Evolutionary conservation across 2,888 invertebrate species (phyloP).

Genomic region (Drosophila bunnanda): DNA sequence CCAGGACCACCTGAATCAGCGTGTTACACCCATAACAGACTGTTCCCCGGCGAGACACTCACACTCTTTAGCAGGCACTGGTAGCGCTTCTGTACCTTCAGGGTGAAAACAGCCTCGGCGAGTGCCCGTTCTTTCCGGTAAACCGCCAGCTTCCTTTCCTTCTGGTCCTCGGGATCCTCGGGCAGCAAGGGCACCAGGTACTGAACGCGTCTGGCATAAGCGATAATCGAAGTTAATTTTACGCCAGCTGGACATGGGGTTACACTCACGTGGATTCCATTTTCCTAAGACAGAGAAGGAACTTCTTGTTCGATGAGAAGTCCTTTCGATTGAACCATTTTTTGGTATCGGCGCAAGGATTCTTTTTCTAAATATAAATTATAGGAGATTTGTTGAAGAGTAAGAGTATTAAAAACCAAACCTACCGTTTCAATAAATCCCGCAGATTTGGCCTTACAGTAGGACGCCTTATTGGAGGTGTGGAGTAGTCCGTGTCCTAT

Average conservation of each 20-base stretch:
- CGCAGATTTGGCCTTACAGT: constrained; percentile 24
- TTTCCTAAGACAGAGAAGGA: constrained; percentile 75
- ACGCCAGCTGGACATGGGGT: too few relatives aligned
- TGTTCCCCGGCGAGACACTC: constrained; percentile 60
- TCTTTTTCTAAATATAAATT: constrained; percentile 16
- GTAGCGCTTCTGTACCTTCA: constrained; percentile 78
- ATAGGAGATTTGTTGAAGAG: too few relatives aligned
- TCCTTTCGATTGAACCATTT: constrained; percentile 62
- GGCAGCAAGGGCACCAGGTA: constrained; percentile 82
- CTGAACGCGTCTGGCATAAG: constrained; percentile 73
- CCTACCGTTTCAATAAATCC: constrained; percentile 24
- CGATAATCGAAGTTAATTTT: too few relatives aligned
- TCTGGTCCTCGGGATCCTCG: constrained; percentile 83
- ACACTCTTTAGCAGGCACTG: constrained; percentile 82
- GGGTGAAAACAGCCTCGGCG: constrained; percentile 74
- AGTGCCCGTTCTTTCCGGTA: constrained; percentile 63
- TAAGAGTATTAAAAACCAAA: too few relatives aligned
- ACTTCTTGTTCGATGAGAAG: constrained; percentile 74
- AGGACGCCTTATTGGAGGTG: not conserved
- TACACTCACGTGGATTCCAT: constrained; percentile 76
- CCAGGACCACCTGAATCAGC: not conserved
- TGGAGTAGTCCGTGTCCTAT: constrained; percentile 36
- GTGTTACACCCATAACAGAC: constrained; percentile 10
- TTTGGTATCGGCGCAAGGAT: constrained; percentile 23
- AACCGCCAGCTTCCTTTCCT: constrained; percentile 62